Evolutionary conservation across 2,113 vertebrate species (phyloP).

Genomic region (Bubo scandiacus): DNA sequence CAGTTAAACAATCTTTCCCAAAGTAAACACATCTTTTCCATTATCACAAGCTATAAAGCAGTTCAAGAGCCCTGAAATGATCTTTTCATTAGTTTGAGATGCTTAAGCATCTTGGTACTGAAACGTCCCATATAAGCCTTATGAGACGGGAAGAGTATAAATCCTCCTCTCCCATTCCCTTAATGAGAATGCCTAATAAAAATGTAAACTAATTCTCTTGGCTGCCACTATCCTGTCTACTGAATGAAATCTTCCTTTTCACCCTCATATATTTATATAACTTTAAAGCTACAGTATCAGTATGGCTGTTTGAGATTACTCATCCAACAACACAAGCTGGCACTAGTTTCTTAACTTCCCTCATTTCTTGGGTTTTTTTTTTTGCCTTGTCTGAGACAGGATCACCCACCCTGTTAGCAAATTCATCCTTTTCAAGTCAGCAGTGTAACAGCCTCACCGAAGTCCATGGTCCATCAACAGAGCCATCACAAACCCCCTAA

Average conservation of each 20-base stretch:
- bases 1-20: conserved; percentile 33
- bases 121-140: conserved; percentile 42
- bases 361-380: not conserved
- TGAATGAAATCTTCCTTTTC: conserved; percentile 25
- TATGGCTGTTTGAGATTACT: not conserved
- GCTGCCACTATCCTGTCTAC: not conserved
- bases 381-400: not conserved
- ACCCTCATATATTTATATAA: not conserved
- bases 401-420: not conserved
- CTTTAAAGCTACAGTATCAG: conserved; percentile 23
- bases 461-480: not conserved
- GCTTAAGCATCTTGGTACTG: conserved; percentile 16
- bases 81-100: conserved; percentile 64
- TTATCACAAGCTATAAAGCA: conserved; percentile 43
- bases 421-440: not conserved
- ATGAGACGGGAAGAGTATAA: conserved; percentile 22
- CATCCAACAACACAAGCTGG: not conserved
- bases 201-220: conserved; percentile 45
- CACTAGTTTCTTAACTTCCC: not conserved
- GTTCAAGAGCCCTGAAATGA: conserved; percentile 53
- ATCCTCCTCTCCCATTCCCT: conserved; percentile 12
- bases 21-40: conserved; percentile 55
- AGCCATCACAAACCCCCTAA: not conserved
- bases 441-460: not conserved
- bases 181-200: conserved; percentile 59